A percentile compares a stretch with the other conserved stretches of the same genome.
Conservation (phyloP, 2,888 invertebrate species). For the Xestia ashworthii region DNA sequence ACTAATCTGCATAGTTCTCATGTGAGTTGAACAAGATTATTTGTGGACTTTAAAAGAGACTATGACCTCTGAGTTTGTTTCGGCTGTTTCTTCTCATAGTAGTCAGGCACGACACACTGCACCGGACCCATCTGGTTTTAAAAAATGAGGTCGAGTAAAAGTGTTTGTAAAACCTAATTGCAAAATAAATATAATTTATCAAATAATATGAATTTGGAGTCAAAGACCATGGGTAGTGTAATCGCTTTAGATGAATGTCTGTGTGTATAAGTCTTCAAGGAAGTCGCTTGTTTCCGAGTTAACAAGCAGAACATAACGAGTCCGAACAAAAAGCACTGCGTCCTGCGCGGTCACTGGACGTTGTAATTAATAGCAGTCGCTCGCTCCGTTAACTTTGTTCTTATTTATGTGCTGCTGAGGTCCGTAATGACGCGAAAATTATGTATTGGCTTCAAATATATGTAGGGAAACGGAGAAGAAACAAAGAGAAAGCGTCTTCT, state of each 20-base stretch:
- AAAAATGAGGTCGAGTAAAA: too few relatives aligned
- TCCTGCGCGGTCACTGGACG: neutral
- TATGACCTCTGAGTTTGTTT: too few relatives aligned
- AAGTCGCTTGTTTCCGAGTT: neutral
- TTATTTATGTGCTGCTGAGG: constrained; percentile 21
- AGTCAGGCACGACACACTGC: too few relatives aligned
- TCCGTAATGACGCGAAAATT: constrained; percentile 19
- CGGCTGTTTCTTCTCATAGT: too few relatives aligned
- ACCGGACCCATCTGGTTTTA: too few relatives aligned
- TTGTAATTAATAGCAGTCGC: constrained; percentile 24
- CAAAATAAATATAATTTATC: neutral
- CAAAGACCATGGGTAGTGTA: neutral
- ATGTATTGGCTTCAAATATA: neutral
- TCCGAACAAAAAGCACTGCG: neutral
- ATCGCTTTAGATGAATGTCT: neutral
- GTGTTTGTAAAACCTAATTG: too few relatives aligned
- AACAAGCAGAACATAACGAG: neutral
- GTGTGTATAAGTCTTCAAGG: neutral
- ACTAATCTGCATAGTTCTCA: too few relatives aligned
- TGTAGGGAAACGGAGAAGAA: too few relatives aligned
- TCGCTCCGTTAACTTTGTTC: constrained; percentile 25
- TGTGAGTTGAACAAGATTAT: too few relatives aligned
- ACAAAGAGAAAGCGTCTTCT: too few relatives aligned
- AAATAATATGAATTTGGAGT: neutral
- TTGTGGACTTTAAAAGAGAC: too few relatives aligned